Conservation (phyloP, 2,888 invertebrate species). For the Dastarcus helophoroides region DNA sequence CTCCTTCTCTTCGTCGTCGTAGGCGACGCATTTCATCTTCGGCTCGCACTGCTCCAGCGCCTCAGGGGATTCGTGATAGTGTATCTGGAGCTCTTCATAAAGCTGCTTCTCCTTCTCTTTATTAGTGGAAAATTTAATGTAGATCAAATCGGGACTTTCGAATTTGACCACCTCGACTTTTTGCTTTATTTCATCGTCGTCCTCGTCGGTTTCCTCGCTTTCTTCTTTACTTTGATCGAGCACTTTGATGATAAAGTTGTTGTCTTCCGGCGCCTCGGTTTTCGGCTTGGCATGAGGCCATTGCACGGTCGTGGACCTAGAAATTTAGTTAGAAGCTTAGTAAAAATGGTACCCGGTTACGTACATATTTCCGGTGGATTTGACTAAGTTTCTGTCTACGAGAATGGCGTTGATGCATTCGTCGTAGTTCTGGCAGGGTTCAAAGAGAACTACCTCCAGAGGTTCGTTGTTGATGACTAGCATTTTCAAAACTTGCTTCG, state of each 20-base stretch:
- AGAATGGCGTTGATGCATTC: slow-evolving; percentile 43
- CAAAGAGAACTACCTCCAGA: slow-evolving; percentile 36
- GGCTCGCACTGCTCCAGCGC: slow-evolving; percentile 15
- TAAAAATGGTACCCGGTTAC: slow-evolving; percentile 17
- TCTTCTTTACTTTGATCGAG: too few relatives aligned
- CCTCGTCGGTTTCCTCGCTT: slow-evolving; percentile 14
- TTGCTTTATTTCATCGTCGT: slow-evolving; percentile 18
- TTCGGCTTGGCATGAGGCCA: slow-evolving; percentile 29
- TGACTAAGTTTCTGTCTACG: slow-evolving; percentile 39
- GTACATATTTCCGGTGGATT: slow-evolving; percentile 42
- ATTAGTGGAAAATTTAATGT: slow-evolving; percentile 34
- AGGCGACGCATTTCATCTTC: slow-evolving; percentile 35
- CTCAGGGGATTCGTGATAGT: slow-evolving; percentile 16
- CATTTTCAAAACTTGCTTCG: slow-evolving; percentile 32
- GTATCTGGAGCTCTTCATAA: slow-evolving; percentile 21
- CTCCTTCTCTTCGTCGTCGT: slow-evolving; percentile 39
- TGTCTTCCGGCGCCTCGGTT: too few relatives aligned
- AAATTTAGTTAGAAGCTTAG: slow-evolving; percentile 10
- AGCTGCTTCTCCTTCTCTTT: slow-evolving; percentile 16
- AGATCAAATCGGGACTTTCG: slow-evolving; percentile 27
- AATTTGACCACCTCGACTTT: slow-evolving; percentile 24
- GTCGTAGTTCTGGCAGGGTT: slow-evolving; percentile 27
- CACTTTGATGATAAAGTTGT: too few relatives aligned
- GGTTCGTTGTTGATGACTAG: slow-evolving; percentile 27
- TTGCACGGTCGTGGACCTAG: slow-evolving; percentile 33